Evolutionary conservation across 2,113 vertebrate genomes (phyloP).

Genomic region (Chinchilla lanigera): DNA sequence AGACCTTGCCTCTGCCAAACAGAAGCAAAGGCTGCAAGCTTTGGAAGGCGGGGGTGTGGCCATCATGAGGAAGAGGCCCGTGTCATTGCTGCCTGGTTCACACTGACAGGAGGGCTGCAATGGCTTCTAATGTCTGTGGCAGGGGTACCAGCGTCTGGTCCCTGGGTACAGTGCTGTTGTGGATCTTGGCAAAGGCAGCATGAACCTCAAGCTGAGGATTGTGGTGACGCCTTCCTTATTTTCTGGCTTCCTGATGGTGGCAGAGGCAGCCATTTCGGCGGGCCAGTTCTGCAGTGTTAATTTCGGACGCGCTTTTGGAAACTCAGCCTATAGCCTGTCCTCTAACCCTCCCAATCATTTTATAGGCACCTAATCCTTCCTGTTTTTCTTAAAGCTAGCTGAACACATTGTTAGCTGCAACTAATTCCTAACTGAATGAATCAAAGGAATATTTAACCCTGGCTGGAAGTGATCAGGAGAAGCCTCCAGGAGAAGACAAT

Average conservation of each 20-base stretch:
- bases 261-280: not conserved
- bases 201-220: not conserved
- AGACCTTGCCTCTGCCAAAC: not conserved
- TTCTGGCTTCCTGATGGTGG: not conserved
- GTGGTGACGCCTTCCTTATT: not conserved
- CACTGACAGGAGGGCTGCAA: not conserved
- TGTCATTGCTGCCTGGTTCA: not conserved
- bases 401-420: conserved; percentile 12
- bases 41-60: not conserved
- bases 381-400: not conserved
- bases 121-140: not conserved
- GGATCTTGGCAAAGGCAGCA: not conserved
- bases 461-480: not conserved
- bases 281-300: not conserved
- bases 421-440: conserved; percentile 13
- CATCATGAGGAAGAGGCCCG: not conserved
- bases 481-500: not conserved
- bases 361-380: not conserved
- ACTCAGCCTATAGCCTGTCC: not conserved
- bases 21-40: not conserved
- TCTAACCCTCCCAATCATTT: not conserved
- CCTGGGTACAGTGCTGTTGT: not conserved
- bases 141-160: not conserved
- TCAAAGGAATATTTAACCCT: conserved; percentile 34
- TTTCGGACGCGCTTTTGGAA: not conserved